A percentile compares a stretch with the other conserved stretches of the same genome.
Evolutionary conservation across 2,888 invertebrate genomes (phyloP).

Genomic region (Idaea dimidiata): DNA sequence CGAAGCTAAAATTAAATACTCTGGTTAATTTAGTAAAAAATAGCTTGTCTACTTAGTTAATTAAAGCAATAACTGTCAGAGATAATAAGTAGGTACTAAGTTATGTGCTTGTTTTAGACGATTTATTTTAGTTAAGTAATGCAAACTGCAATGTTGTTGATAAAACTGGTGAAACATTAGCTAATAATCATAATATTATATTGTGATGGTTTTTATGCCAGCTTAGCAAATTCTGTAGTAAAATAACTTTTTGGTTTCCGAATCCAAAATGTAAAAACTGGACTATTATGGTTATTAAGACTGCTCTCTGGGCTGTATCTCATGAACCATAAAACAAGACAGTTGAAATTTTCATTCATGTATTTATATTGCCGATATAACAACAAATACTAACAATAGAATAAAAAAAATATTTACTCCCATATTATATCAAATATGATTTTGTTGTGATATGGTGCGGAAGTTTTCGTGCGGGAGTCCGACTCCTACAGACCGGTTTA

Average conservation of each 20-base stretch:
- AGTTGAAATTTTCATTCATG: no score
- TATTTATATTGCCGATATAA: no score
- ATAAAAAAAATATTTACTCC: no score
- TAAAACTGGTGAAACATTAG: not conserved
- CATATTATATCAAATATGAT: no score
- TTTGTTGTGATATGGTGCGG: no score
- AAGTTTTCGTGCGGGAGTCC: no score
- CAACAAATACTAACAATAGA: no score
- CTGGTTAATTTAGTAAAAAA: not conserved
- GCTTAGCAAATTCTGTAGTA: not conserved
- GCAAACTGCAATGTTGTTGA: not conserved
- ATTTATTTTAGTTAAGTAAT: not conserved
- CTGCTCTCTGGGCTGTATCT: no score
- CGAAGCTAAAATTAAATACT: not conserved
- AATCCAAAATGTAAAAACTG: not conserved
- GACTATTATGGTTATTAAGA: no score
- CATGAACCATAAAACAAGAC: no score
- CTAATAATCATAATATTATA: not conserved
- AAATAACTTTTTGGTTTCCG: not conserved
- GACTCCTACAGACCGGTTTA: no score
- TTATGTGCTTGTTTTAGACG: not conserved
- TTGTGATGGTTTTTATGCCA: not conserved
- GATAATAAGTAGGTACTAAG: not conserved
- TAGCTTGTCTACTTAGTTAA: not conserved
- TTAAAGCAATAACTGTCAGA: not conserved